Percentiles rank a stretch among this genome's conserved stretches.
phyloP scores from a whole-genome alignment of 2,797 vertebrate species.

The Podarcis lilfordi region DNA sequence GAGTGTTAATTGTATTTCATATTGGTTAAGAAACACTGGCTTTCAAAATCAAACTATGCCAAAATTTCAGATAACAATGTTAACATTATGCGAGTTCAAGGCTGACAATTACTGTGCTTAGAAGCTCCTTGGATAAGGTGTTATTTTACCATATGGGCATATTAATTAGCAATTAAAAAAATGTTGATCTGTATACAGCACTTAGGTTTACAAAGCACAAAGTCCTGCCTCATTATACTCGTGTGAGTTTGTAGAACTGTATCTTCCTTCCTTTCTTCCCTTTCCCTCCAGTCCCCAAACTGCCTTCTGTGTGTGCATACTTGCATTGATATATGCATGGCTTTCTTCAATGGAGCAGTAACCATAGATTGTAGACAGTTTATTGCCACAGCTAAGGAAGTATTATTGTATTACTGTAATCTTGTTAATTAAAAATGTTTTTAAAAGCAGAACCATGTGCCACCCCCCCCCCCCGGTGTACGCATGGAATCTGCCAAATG shows the following conservation, averaged over 20 bases:
- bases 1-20: conserved; percentile 40
- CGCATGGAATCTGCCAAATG: not conserved
- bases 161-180: conserved; percentile 69
- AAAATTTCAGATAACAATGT: conserved; percentile 44
- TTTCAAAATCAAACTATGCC: conserved; percentile 20
- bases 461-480: not conserved
- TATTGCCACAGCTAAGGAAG: not conserved
- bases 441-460: not conserved
- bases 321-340: not conserved
- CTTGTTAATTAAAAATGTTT: conserved; percentile 9
- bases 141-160: conserved; percentile 58
- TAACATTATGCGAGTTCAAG: conserved; percentile 20
- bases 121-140: conserved; percentile 63
- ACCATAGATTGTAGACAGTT: not conserved
- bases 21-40: conserved; percentile 2
- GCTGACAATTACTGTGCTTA: conserved; percentile 44
- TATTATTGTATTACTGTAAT: not conserved
- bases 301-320: accelerated
- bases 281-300: accelerated
- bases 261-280: not conserved
- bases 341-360: no score
- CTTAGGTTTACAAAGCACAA: conserved; percentile 11
- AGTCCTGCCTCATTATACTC: conserved; percentile 1
- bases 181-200: conserved; percentile 29
- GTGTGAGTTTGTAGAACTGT: not conserved